phyloP scores from a whole-genome alignment of 35 echinoderm and acorn worm genomes.

The Eucidaris tribuloides region DNA sequence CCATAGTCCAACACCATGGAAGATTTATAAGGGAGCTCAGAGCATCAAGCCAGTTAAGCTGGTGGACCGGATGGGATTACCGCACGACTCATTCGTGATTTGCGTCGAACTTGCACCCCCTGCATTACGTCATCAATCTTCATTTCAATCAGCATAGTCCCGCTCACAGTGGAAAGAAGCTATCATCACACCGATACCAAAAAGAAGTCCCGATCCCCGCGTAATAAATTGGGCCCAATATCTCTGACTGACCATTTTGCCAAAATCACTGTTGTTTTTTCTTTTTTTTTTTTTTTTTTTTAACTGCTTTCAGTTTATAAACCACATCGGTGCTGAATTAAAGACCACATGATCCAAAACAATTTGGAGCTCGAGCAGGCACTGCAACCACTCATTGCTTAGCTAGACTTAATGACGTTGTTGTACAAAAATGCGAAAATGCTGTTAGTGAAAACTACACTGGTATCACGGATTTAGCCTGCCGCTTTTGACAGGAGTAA shows the following conservation, averaged over 20 bases:
- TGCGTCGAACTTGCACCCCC: slow-evolving; percentile 27
- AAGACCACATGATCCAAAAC: slow-evolving; percentile 16
- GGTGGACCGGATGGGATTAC: slow-evolving; percentile 41
- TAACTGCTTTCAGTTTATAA: too few species aligned
- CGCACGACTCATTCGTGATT: slow-evolving; percentile 21
- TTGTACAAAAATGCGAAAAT: slow-evolving; percentile 16
- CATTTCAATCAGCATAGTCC: slow-evolving; percentile 1
- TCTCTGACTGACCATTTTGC: slow-evolving; percentile 47
- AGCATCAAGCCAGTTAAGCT: background rate
- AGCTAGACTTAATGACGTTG: slow-evolving; percentile 23
- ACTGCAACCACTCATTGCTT: slow-evolving; percentile 26
- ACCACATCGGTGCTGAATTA: slow-evolving; percentile 13
- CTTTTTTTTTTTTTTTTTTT: too few species aligned
- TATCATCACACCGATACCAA: slow-evolving; percentile 44
- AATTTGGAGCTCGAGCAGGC: slow-evolving; percentile 25
- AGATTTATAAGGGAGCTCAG: background rate
- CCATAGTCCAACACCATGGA: background rate
- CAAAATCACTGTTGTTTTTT: slow-evolving; percentile 41
- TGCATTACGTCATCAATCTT: slow-evolving; percentile 40
- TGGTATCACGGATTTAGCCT: background rate
- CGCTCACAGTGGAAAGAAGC: slow-evolving; percentile 45
- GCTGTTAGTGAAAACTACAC: background rate
- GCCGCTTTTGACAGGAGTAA: too few species aligned
- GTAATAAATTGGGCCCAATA: slow-evolving; percentile 26
- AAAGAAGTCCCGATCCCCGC: background rate